A percentile compares a stretch with the other conserved stretches of the same genome.
These are phyloP conservation scores for Cathartes aura DNA, from an alignment of 2,113 vertebrate genomes.

Conservation along the genomic window DNA sequence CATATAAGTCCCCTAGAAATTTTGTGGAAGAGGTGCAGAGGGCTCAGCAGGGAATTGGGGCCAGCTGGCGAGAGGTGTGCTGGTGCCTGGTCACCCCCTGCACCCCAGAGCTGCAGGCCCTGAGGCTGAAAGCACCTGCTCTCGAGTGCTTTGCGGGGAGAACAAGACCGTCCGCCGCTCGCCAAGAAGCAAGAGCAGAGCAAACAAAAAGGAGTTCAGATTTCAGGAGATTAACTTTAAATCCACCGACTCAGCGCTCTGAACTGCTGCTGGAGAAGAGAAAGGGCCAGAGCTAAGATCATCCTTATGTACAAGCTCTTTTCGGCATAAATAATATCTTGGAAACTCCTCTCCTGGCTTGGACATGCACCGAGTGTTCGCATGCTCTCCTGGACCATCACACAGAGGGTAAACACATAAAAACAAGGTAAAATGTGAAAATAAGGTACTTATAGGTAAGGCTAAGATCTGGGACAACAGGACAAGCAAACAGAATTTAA, in stretches of 20 bases:
- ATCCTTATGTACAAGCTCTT: background rate
- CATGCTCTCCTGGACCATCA: background rate
- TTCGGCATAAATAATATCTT: background rate
- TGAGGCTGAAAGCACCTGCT: background rate
- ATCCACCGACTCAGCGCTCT: background rate
- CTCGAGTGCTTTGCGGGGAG: background rate
- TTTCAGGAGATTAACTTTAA: background rate
- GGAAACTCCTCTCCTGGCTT: background rate
- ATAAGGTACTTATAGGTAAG: background rate
- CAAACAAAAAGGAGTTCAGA: background rate
- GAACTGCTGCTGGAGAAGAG: background rate
- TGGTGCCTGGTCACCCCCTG: background rate
- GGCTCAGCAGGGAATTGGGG: background rate
- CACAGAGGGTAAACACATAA: background rate
- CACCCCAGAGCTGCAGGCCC: background rate
- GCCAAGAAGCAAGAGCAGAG: background rate
- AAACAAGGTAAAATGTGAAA: background rate
- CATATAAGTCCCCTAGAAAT: background rate
- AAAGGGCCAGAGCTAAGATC: background rate
- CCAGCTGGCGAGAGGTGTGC: background rate
- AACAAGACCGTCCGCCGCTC: background rate
- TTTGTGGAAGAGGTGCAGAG: background rate
- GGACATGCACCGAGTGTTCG: fast-evolving
- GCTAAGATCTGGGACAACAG: background rate
- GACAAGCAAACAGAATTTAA: background rate